These are phyloP conservation scores for Andricus curvator DNA, from an alignment of 2,888 invertebrate species.

Conservation along the genomic window DNA sequence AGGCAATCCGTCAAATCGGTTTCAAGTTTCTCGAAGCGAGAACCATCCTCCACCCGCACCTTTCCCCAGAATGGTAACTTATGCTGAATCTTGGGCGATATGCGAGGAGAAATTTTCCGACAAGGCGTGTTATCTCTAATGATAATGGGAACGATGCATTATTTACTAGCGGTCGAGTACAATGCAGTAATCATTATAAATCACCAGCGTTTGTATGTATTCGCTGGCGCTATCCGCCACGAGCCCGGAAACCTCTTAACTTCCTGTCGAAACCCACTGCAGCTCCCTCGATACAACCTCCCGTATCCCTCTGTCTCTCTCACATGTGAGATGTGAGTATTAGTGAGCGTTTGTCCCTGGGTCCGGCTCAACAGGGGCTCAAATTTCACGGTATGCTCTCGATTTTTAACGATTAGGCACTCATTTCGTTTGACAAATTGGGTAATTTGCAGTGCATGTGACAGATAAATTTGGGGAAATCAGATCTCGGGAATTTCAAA, in stretches of 20 bases:
- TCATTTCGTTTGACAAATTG: conserved; percentile 30
- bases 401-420: conserved; percentile 35
- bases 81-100: conserved; percentile 54
- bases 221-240: conserved; percentile 58
- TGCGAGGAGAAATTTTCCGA: conserved; percentile 53
- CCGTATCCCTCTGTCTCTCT: conserved; percentile 13
- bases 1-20: conserved; percentile 62
- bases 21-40: conserved; percentile 54
- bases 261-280: conserved; percentile 62
- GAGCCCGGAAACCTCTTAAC: conserved; percentile 64
- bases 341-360: neutral
- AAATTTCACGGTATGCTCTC: conserved; percentile 31
- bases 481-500: neutral
- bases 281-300: conserved; percentile 27
- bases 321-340: neutral
- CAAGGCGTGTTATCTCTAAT: conserved; percentile 62
- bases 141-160: conserved; percentile 71
- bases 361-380: conserved; percentile 27
- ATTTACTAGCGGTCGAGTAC: conserved; percentile 69
- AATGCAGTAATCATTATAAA: conserved; percentile 72
- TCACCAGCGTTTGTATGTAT: conserved; percentile 62
- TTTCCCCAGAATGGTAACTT: conserved; percentile 51
- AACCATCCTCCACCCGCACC: conserved; percentile 54
- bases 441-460: neutral
- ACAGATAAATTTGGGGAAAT: neutral